Conservation (phyloP, 1,140 invertebrate species). For the Calephelis nemesis region DNA sequence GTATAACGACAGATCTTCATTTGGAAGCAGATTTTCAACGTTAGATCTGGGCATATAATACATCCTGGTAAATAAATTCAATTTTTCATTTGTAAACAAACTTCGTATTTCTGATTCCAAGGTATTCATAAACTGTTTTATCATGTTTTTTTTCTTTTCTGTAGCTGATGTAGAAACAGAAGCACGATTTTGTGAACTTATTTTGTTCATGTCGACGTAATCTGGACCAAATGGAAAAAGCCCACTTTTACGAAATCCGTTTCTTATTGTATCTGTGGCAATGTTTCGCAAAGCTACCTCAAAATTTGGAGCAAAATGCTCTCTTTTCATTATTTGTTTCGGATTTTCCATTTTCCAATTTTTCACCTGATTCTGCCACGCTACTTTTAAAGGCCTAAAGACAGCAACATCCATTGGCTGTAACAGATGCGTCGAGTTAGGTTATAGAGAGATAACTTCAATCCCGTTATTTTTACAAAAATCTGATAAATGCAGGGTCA, state of each 20-base stretch:
- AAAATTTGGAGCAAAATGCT: slow-evolving; percentile 29
- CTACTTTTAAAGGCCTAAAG: slow-evolving; percentile 32
- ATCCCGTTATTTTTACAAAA: slow-evolving; percentile 15
- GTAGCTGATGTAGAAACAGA: slow-evolving; percentile 25
- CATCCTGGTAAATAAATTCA: slow-evolving; percentile 31
- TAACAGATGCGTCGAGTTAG: slow-evolving; percentile 7
- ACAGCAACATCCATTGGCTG: slow-evolving; percentile 24
- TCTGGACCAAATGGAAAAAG: slow-evolving; percentile 32
- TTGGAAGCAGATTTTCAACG: slow-evolving; percentile 28
- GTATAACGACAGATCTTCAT: slow-evolving; percentile 32
- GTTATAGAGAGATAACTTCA: slow-evolving; percentile 1
- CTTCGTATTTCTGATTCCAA: slow-evolving; percentile 30
- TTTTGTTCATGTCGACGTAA: slow-evolving; percentile 33
- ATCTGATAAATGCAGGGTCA: not conserved
- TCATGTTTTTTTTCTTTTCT: slow-evolving; percentile 29
- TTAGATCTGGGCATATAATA: slow-evolving; percentile 32
- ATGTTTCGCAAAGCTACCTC: slow-evolving; percentile 27
- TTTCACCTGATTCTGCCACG: slow-evolving; percentile 29
- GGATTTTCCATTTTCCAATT: slow-evolving; percentile 28
- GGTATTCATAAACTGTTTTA: slow-evolving; percentile 33
- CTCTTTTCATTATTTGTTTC: slow-evolving; percentile 31
- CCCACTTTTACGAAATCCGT: slow-evolving; percentile 32
- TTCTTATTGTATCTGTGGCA: slow-evolving; percentile 26
- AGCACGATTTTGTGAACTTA: slow-evolving; percentile 27
- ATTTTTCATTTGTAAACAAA: slow-evolving; percentile 32